These are phyloP conservation scores for Carassius carassius DNA, from an alignment of 2,113 vertebrate genomes.

Conservation along the genomic window DNA sequence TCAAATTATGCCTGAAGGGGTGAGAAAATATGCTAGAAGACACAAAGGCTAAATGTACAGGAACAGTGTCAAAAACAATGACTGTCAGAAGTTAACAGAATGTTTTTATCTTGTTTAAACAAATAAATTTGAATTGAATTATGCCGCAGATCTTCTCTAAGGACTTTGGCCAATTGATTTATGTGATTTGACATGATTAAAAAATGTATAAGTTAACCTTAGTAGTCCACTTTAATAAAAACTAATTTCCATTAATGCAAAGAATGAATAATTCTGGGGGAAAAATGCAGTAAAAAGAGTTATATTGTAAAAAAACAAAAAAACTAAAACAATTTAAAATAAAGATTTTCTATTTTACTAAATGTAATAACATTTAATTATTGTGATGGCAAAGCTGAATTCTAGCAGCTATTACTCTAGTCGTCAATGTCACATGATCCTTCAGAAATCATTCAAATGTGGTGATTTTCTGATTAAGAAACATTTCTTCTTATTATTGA, in stretches of 20 bases:
- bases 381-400: no score
- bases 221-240: background rate
- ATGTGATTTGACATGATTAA: background rate
- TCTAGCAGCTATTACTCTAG: no score
- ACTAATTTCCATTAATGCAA: background rate
- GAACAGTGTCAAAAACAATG: background rate
- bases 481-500: background rate
- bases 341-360: no score
- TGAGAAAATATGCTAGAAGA: background rate
- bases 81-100: background rate
- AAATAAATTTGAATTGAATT: background rate
- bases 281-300: no score
- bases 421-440: background rate
- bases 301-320: no score
- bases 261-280: background rate
- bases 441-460: background rate
- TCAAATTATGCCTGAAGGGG: background rate
- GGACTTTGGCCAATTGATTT: background rate
- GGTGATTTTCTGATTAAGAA: background rate
- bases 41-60: background rate
- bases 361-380: no score
- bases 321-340: no score
- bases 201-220: no score
- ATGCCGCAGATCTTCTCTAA: background rate
- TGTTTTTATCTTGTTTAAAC: slow-evolving; percentile 6